Conservation (phyloP, 1,140 invertebrate species). For the Temnothorax longispinosus region DNA sequence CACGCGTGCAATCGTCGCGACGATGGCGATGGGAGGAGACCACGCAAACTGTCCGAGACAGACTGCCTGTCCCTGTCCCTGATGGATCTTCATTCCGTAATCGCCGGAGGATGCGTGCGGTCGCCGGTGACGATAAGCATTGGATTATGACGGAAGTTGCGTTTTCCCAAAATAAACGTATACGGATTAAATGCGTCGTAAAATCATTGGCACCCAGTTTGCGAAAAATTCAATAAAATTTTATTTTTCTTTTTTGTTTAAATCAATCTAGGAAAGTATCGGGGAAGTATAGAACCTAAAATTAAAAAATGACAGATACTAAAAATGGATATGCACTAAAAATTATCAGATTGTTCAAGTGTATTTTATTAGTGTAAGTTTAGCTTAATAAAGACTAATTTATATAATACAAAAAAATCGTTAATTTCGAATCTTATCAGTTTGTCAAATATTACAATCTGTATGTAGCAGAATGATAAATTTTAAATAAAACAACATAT, state of each 20-base stretch:
- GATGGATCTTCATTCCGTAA: slow-evolving; percentile 45
- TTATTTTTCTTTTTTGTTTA: background rate
- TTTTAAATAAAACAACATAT: background rate
- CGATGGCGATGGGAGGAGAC: background rate
- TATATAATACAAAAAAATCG: background rate
- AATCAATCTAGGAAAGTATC: background rate
- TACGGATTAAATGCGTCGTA: background rate
- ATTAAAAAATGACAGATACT: background rate
- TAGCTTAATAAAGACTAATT: background rate
- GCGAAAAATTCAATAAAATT: background rate
- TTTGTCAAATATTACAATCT: background rate
- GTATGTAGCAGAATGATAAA: background rate
- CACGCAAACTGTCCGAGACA: background rate
- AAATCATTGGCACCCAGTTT: background rate
- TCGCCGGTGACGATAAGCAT: slow-evolving; percentile 61
- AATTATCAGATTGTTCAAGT: background rate
- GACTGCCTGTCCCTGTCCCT: slow-evolving; percentile 39
- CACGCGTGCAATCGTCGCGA: slow-evolving; percentile 22
- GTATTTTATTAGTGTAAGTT: background rate
- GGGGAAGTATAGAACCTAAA: background rate
- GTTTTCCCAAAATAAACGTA: slow-evolving; percentile 51
- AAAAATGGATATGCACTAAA: background rate
- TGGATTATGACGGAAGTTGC: slow-evolving; percentile 49
- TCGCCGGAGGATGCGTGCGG: slow-evolving; percentile 63
- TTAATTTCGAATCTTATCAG: background rate